Base-by-base conservation (phyloP, 2,797 vertebrate genomes). In the Gouania willdenowi region DNA sequence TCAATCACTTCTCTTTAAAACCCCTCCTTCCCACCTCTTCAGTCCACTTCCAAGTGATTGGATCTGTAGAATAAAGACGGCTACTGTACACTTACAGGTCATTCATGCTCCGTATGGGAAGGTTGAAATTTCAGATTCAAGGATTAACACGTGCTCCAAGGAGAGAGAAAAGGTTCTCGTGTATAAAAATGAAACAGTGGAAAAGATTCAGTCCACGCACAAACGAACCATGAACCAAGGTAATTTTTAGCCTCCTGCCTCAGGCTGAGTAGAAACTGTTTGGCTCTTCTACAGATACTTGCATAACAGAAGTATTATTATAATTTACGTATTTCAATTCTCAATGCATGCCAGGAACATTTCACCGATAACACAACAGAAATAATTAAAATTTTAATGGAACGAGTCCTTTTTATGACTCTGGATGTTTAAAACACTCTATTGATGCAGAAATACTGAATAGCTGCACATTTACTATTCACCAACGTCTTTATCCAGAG, bases 81-180 rank as follows among this genome's bases (percentile, higher is more conserved):
- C 73, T 83, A 87, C 81, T 89, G 82, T 89, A 76, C 77, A 84
- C 65, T 75, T 84, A 61, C 82, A 82, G 79, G 84, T 86, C 82
- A 83, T 79, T 64, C 64, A 59, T 78, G 76, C 77, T 75, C 78
- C 73, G 77, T 83, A 85, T 84, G 75, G 75, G 68, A 81, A 85
- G 72, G 71, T 70, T 84, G 85, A 78, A 87, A 87, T 84, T 76
- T 75, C 77, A 89, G 85, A 82, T 85, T 68, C 72, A 76, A 84
- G 75, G 75, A 87, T 82, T 87, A 87, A 89, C 83, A 85, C 72
- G 72, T 67, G 68, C 58, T 83, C 84, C 59, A 74, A 40, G 21
- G 80, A 82, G 80, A 82, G 67, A 79, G 50, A 43, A 63, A 27
- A 56, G 59, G 70, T 81, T 75, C 66, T 83, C 68, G 47, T 79